Base-by-base conservation (phyloP, 2,888 invertebrate species). In the Xestia xanthographa region DNA sequence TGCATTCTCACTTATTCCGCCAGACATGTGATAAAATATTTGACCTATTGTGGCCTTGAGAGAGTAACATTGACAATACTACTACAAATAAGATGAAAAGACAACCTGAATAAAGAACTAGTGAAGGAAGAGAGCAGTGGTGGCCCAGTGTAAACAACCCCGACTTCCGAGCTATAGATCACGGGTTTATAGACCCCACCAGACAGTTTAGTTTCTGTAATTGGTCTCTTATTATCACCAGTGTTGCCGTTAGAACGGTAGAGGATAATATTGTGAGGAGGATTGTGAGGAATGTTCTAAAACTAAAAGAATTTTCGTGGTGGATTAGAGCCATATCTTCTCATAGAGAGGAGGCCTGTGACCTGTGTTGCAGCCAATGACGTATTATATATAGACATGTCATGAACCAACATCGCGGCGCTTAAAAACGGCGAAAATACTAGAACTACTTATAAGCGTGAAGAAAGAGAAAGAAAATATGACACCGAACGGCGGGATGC, bases 21-120 rank as follows among this genome's bases (percentile, higher is more conserved):
- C 38, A 69, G 72, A 29, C 17, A 75, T 29, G 9, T 41, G 26
- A 48, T 76, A 75, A 29, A 43, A 76, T 26, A 63, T 43, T 76
- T 41, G 17, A n/a, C 20, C 29, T 76, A n/a, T 53, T 20, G 38
- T 17, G 22, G 43, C 12, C n/a, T 43, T 68, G 3, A 29, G 0
- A 20, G 29, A n/a, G 41, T 60, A 43, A 48, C n/a, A 29, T 41
- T 60, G 41, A 29, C n/a, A 41, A 14, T 63, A 11, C 20, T 17
- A 29, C 12, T 38, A 20, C 14, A 22, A n/a, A 41, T 45, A 74
- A 26, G 6, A 45, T 58, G 6, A 8, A n/a, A 38, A 29, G 8
- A 29, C 12, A 20, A 5, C 26, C 26, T 26, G 22, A 45, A 38
- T 26, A 6, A 48, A 26, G 17, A 56, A 17, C 5, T n/a, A 53